Evolutionary conservation across 2,113 vertebrate species (phyloP), one percentile per base, ranked within the genome.

Genomic region (Dinomys branickii): DNA sequence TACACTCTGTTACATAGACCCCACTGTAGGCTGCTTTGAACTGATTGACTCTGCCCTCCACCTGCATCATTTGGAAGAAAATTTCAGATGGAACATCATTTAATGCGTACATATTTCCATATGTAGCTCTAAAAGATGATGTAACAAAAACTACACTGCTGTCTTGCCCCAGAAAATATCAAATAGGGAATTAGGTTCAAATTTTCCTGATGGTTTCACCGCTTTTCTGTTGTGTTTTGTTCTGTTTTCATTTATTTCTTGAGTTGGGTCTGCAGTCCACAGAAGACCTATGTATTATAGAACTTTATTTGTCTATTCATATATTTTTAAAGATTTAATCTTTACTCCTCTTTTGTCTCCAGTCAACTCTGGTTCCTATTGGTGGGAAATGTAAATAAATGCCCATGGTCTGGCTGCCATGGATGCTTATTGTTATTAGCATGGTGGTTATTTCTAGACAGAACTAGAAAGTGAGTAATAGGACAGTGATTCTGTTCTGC

Each of bases 51-150:
- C 54, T 11, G 4, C 61, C 38, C 71, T 0, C 30, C 44, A 35
- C 47, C 0, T 35, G n/a, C 17, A 14, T 94, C 52, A 67, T 78
- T 91, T 65, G 87, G 30, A 87, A 94, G 54, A 59, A 97, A 92
- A 73, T 2, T 20, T 26, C 24, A 38, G 67, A 75, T n/a, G 24
- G 24, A 56, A 67, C 47, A 58, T 85, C 1, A 83, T 87, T 58
- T 83, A 85, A 41, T 20, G 14, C 38, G 54, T 50, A 78, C n/a
- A 38, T 73, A 90, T 83, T 92, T 94, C 83, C 20, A 2, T 58
- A 54, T 28, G 2, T 65, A 52, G 50, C n/a, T 85, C 12, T 65
- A 83, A 94, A 90, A 71, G 12, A 59, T 73, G 65, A 61, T 6
- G 20, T 10, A 12, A 52, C 47, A 88, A 86, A 89, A 44, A 41